Evolutionary conservation across 2,113 vertebrate genomes (phyloP), one percentile per base, ranked within the genome.

Genomic region (Clarias batrachus): DNA sequence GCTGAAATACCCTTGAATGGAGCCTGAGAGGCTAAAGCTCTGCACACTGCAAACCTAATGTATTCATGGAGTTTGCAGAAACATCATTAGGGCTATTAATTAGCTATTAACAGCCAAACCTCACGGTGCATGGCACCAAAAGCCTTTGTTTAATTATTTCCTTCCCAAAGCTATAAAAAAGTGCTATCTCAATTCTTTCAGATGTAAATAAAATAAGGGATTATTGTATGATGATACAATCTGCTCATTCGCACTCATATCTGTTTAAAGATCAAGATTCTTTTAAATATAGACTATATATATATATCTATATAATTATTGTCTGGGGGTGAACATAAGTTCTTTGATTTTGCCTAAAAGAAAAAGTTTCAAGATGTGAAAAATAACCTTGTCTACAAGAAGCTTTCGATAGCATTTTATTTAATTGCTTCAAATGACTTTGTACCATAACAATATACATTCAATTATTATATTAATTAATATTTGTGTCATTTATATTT

Each of bases 1-100:
- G 97, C 96, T 96, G 96, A 95, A 95, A 94, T 95, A 95, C 96
- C 96, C 96, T 97, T 96, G 96, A 96, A 95, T 95, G 91, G 93
- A 94, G 93, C 92, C 92, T 92, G 90, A 93, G 91, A 91, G 94
- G 92, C 94, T 94, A 93, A 91, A 92, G 93, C 93, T 87, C 95
- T 94, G 95, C 94, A 94, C 95, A 95, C 94, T 93, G 94, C 91
- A 93, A 93, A 90, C 91, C 93, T 96, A 96, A 97, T 96, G 92
- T 96, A 96, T 97, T 96, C 95, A 96, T 96, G 94, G 95, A 94
- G 93, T 96, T 74, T 94, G 93, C 87, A 93, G 90, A 94, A 96
- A 96, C 92, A 94, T 95, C 95, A 96, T 96, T 95, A 91, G 90
- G 93, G 93, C 94, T 96, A 97, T 96, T 97, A 97, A 97, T 97